Evolutionary conservation across 2,888 invertebrate genomes (phyloP), one percentile per base, ranked within the genome.

Genomic region (Spilarctia lutea): DNA sequence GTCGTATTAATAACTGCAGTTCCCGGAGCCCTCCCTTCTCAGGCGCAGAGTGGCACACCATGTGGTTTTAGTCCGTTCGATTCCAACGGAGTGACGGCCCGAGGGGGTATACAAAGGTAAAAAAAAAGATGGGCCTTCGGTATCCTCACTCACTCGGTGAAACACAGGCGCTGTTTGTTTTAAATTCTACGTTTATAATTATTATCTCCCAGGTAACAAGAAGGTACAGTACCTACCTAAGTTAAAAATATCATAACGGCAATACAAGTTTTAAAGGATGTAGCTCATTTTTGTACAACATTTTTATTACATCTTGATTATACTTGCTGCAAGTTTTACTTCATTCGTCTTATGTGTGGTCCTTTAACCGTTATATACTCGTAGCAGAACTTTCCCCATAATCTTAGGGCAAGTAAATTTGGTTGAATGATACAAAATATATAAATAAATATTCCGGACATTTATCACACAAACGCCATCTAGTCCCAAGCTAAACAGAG

Each of bases 261-360:
- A 13, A 27, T 63, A 72, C 77, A 27, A 30, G 72, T 71, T 71
- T 27, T 68, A 72, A 76, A 45, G 16, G 39, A 81, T 52, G 68
- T 52, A 56, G 60, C 42, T 72, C 67, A n/a, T 73, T 81, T 72
- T 75, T 75, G 71, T 56, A 27, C 11, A 8, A n/a, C 48, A 35
- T 33, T 75, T 82, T 82, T 83, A 83, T 82, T 79, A 71, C 68
- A 74, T 71, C 65, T 35, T 77, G 81, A 82, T 79, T 77, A 74
- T 42, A 74, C 73, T 65, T 68, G 75, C 80, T 76, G 72, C 71
- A 52, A 16, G 42, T 33, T 75, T 81, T 72, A 81, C 68, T 60
- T 63, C 18, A 30, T 63, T 63, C 63, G 72, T 48, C 66, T 20
- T 27, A 18, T 35, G 35, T 66, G 66, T 52, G 72, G 48, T 65